Evolutionary conservation across 2,797 vertebrate species (phyloP).

Genomic region (Xenops minutus): DNA sequence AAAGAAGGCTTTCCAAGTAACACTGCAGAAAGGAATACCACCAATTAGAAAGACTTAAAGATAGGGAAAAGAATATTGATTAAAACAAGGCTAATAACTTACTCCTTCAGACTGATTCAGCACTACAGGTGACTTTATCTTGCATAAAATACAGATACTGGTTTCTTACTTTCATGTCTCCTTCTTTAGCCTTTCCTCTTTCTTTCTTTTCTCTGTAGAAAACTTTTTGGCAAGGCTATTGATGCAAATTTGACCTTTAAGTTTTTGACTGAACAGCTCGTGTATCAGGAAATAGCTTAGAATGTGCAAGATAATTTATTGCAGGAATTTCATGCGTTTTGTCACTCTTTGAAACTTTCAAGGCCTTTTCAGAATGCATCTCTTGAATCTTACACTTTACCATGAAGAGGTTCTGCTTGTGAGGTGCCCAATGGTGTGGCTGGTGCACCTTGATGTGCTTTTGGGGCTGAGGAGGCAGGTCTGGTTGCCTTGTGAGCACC

Average conservation of each 20-base stretch:
- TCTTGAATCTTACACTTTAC: background rate
- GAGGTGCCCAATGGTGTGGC: fast-evolving
- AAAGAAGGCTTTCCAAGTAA: background rate
- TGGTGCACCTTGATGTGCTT: background rate
- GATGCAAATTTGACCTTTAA: slow-evolving; percentile 68
- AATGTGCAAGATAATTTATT: slow-evolving; percentile 36
- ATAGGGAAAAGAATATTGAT: background rate
- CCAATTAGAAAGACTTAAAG: background rate
- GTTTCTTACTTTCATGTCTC: background rate
- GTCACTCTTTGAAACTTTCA: background rate
- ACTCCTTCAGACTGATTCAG: background rate
- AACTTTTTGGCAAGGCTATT: slow-evolving; percentile 33
- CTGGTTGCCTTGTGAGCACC: background rate
- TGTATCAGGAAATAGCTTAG: slow-evolving; percentile 45
- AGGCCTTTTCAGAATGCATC: background rate
- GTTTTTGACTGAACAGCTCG: slow-evolving; percentile 44
- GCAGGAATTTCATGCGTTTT: slow-evolving; percentile 26
- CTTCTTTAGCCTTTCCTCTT: background rate
- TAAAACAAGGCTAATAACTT: background rate
- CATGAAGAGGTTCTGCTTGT: background rate
- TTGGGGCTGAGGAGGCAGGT: background rate
- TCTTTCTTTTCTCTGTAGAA: background rate
- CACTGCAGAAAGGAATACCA: background rate
- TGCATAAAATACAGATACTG: background rate
- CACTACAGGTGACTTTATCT: background rate